A percentile compares a stretch with the other conserved stretches of the same genome.
Evolutionary conservation across 2,888 invertebrate species (phyloP).

Genomic region (Ophion obscuratus): DNA sequence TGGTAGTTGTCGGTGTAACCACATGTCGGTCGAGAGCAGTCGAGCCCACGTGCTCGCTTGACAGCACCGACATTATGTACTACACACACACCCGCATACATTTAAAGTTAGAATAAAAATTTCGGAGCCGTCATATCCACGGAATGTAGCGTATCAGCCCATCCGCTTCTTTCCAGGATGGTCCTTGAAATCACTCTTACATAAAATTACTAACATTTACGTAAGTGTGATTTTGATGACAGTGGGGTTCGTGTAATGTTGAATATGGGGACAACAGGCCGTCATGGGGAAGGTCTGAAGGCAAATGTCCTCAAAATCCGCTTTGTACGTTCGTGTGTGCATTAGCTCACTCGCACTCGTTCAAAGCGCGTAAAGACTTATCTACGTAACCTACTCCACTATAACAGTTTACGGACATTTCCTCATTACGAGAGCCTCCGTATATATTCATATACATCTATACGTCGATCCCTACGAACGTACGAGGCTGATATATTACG

Average conservation of each 20-base stretch:
- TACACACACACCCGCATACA: not conserved
- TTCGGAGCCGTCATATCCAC: not conserved
- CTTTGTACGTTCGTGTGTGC: not conserved
- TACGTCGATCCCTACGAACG: not conserved
- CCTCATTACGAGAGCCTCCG: slow-evolving; percentile 75
- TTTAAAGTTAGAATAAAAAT: not conserved
- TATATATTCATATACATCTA: slow-evolving; percentile 33
- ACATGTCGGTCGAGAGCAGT: slow-evolving; percentile 68
- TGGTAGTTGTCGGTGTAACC: slow-evolving; percentile 58
- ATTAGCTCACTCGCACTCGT: slow-evolving; percentile 44
- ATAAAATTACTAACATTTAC: not conserved
- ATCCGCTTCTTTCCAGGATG: not conserved
- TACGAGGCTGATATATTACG: slow-evolving; percentile 49
- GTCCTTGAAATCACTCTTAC: not conserved
- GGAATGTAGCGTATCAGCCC: not conserved
- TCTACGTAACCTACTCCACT: slow-evolving; percentile 82
- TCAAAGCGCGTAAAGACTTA: slow-evolving; percentile 72
- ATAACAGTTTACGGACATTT: slow-evolving; percentile 80
- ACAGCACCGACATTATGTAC: slow-evolving; percentile 64
- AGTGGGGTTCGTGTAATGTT: not conserved
- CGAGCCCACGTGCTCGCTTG: slow-evolving; percentile 76
- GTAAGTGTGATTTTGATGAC: not conserved
- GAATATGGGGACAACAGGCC: not conserved
- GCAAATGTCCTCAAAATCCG: not conserved
- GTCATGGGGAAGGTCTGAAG: too few species aligned